A percentile compares a stretch with the other conserved stretches of the same genome.
phyloP scores from a whole-genome alignment of 2,888 invertebrate genomes.

The Polydrusus pterygomalis region DNA sequence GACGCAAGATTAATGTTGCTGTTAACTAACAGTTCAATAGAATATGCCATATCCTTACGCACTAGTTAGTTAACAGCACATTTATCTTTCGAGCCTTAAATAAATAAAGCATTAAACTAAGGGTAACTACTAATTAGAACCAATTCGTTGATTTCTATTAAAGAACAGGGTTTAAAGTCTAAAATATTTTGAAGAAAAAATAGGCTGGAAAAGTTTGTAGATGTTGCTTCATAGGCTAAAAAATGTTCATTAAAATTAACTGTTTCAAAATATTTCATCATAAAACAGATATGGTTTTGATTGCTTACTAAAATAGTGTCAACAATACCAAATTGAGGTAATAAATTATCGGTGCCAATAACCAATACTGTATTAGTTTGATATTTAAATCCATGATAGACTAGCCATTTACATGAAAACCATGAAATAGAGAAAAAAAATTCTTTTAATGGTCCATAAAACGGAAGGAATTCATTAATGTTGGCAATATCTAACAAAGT shows the following conservation, averaged over 20 bases:
- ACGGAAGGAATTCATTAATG: not conserved
- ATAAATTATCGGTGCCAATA: not conserved
- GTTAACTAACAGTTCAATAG: too few species aligned
- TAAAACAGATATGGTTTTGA: slow-evolving; percentile 4
- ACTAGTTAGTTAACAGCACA: too few species aligned
- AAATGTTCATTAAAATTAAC: slow-evolving; percentile 3
- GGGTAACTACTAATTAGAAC: too few species aligned
- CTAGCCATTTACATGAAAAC: slow-evolving; percentile 9
- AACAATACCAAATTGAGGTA: slow-evolving; percentile 8
- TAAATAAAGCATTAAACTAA: too few species aligned
- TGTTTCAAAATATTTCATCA: not conserved
- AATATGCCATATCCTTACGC: too few species aligned
- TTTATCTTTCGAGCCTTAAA: too few species aligned
- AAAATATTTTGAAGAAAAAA: not conserved
- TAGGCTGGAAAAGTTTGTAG: not conserved
- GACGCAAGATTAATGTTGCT: too few species aligned
- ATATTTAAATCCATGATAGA: slow-evolving; percentile 6
- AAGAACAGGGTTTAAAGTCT: not conserved
- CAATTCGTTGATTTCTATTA: too few species aligned
- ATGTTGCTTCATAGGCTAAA: not conserved
- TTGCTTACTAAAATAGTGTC: not conserved
- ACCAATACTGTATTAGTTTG: not conserved
- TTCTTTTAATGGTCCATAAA: not conserved
- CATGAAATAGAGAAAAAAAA: not conserved
- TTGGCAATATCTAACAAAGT: not conserved